phyloP scores from a whole-genome alignment of 2,797 vertebrate genomes.

The Podarcis siculus region DNA sequence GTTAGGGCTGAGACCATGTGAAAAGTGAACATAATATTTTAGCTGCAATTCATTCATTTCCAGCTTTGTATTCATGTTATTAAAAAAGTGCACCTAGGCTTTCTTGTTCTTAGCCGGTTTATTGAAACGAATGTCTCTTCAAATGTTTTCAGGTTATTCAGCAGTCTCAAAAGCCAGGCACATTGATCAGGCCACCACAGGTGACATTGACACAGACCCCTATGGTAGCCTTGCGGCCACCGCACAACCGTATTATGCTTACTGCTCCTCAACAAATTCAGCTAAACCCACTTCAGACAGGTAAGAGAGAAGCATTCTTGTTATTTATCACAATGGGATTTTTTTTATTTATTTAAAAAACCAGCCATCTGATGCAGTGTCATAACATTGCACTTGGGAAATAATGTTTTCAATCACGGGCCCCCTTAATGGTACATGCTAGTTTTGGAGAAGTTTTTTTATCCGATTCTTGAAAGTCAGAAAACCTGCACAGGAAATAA shows the following conservation, averaged over 20 bases:
- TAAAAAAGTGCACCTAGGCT: no score
- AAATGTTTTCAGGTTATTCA: conserved; percentile 83
- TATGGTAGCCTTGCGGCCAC: conserved; percentile 91
- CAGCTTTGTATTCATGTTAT: no score
- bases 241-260: conserved; percentile 89
- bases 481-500: not conserved
- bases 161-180: conserved; percentile 87
- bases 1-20: no score
- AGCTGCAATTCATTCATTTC: no score
- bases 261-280: conserved; percentile 85
- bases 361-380: not conserved
- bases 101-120: not conserved
- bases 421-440: not conserved
- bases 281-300: conserved; percentile 88
- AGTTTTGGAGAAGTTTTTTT: not conserved
- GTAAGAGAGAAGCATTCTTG: conserved; percentile 72
- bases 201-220: conserved; percentile 89
- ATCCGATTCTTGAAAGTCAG: not conserved
- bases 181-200: conserved; percentile 90
- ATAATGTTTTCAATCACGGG: not conserved
- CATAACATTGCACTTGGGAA: not conserved
- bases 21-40: no score
- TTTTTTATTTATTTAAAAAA: not conserved
- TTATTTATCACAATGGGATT: conserved; percentile 43
- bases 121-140: not conserved